Evolutionary conservation across 2,888 invertebrate species (phyloP), one percentile per base, ranked within the genome.

Genomic region (Sarcophaga rosellei): DNA sequence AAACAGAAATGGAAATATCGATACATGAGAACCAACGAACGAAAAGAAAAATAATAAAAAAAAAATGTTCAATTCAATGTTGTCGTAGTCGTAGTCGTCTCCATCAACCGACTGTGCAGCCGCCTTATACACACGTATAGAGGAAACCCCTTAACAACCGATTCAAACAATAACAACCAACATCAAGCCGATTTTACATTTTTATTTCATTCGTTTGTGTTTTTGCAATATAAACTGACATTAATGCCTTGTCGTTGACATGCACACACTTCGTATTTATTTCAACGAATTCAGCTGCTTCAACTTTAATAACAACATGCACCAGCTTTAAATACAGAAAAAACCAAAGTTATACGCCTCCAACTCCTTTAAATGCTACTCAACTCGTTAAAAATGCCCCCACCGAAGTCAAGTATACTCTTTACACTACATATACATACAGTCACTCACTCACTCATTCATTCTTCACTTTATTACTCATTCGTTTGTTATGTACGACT

Each of bases 171-270:
- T 70, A 61, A 57, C 82, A 53, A 45, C n/a, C 82, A 80, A 57
- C 23, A 35, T 15, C 11, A 10, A 45, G 12, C 45, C 35, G 35
- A 35, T 35, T 35, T 35, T 35, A 35, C 35, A 35, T 35, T 35
- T 20, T 66, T 25, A 6, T 61, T 61, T 20, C n/a, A n/a, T 45
- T 74, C 61, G 25, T 15, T 35, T 21, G 17, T n/a, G 12, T 20
- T 63, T 62, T 82, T 80, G 80, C 80, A 84, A 86, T 81, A 74
- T 83, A 74, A 83, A 81, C 82, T 84, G 87, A 85, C 85, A 84
- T 87, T 87, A 85, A 87, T 85, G 78, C 84, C 75, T 76, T 80
- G 81, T 81, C 77, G 84, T 77, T 84, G 86, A 86, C 81, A 84
- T 66, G 62, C 44, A 68, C 84, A 59, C 17, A 57, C 57, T 57